These are phyloP conservation scores for Choreutis nemorana DNA, from an alignment of 2,888 invertebrate genomes.

Conservation along the genomic window DNA sequence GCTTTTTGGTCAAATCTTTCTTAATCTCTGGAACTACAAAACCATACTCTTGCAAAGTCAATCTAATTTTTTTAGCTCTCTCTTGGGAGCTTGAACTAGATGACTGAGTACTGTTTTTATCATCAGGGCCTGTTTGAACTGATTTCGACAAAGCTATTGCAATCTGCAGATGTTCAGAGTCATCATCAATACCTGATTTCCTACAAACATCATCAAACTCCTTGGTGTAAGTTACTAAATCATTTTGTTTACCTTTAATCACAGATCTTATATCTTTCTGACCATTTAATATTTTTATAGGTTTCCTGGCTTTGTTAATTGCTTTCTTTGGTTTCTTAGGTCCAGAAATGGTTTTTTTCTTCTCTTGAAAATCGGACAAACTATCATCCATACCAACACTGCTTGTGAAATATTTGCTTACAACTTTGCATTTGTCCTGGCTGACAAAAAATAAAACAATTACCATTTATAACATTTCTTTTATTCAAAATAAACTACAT, in stretches of 20 bases:
- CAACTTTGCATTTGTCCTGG: conserved; percentile 19
- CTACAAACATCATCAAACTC: conserved; percentile 49
- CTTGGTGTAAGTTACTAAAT: conserved; percentile 40
- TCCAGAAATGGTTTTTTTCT: conserved; percentile 26
- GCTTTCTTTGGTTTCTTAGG: conserved; percentile 24
- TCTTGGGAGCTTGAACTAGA: conserved; percentile 24
- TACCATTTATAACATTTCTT: conserved; percentile 10
- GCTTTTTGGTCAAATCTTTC: conserved; percentile 16
- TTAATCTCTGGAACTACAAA: conserved; percentile 54
- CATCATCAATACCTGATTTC: conserved; percentile 56
- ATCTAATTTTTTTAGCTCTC: conserved; percentile 42
- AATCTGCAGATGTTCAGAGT: conserved; percentile 71
- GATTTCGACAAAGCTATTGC: conserved; percentile 74
- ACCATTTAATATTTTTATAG: conserved; percentile 26
- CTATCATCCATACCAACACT: conserved; percentile 47
- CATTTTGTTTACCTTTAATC: conserved; percentile 38
- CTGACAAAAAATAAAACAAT: conserved; percentile 38
- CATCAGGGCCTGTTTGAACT: conserved; percentile 20
- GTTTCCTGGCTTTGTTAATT: conserved; percentile 13
- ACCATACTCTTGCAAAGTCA: conserved; percentile 69
- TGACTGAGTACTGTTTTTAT: conserved; percentile 10
- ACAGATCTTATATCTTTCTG: conserved; percentile 47
- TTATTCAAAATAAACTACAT: conserved; percentile 5
- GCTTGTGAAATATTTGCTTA: conserved; percentile 41
- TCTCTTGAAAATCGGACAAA: conserved; percentile 40